Conservation (phyloP, 1,140 invertebrate genomes). For the Uloborus diversus region DNA sequence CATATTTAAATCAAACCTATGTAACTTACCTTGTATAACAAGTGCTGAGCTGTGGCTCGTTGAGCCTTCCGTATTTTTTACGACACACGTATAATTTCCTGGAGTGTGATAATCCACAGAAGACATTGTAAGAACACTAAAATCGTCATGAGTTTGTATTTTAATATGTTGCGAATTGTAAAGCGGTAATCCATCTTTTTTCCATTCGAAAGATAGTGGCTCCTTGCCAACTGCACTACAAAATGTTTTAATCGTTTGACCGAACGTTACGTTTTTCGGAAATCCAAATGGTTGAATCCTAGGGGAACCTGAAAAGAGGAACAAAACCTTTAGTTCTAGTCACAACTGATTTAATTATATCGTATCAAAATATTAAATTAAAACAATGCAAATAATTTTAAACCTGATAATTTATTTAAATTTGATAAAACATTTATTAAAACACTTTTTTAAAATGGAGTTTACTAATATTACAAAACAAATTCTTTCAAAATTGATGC, state of each 20-base stretch:
- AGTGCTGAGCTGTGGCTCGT: conserved; percentile 70
- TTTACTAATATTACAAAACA: no score
- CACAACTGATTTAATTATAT: no score
- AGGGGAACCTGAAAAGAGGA: conserved; percentile 34
- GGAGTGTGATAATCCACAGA: conserved; percentile 68
- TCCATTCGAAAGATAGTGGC: conserved; percentile 62
- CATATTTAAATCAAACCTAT: no score
- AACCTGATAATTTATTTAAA: no score
- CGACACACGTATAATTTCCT: conserved; percentile 81
- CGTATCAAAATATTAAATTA: no score
- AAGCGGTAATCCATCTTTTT: conserved; percentile 62
- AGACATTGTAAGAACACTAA: conserved; percentile 21
- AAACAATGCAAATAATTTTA: no score
- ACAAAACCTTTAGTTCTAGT: no score
- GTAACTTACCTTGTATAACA: conserved; percentile 53
- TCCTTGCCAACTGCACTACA: conserved; percentile 17
- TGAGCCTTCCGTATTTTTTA: conserved; percentile 74
- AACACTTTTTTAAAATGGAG: no score
- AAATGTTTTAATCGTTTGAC: conserved; percentile 31
- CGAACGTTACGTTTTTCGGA: conserved; percentile 56
- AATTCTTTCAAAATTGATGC: no score
- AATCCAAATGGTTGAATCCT: conserved; percentile 50
- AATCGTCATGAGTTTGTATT: conserved; percentile 46
- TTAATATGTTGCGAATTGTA: conserved; percentile 26
- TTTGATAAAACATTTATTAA: no score